Conservation (phyloP, 2,113 vertebrate species). For the Podocnemis expansa region DNA sequence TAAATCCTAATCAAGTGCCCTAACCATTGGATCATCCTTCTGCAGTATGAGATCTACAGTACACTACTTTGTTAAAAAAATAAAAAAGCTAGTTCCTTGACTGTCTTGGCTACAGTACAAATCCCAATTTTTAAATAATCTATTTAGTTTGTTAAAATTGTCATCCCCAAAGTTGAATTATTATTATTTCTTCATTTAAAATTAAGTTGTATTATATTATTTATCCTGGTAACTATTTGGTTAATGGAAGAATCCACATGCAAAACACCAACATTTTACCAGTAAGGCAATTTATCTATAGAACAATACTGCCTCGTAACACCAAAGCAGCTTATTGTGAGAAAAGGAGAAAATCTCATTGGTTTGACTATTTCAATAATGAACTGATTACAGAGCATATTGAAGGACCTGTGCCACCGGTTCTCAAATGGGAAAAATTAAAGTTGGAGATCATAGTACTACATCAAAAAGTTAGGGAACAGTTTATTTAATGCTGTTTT, state of each 20-base stretch:
- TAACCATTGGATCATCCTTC: neutral
- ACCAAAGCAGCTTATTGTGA: neutral
- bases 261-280: too few relatives aligned
- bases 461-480: neutral
- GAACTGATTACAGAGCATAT: neutral
- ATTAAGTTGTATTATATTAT: neutral
- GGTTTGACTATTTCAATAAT: neutral
- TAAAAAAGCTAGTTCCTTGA: neutral
- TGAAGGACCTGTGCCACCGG: neutral
- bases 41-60: neutral
- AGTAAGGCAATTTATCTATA: too few relatives aligned
- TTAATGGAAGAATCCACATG: neutral
- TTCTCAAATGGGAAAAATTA: neutral
- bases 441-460: neutral
- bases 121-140: neutral
- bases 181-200: neutral
- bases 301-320: neutral
- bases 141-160: neutral
- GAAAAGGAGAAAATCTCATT: neutral
- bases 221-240: neutral
- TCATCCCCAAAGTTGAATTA: neutral
- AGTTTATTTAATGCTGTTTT: neutral
- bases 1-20: neutral
- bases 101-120: neutral
- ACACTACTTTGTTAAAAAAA: neutral